Percentiles rank a stretch among this genome's conserved stretches.
These are phyloP conservation scores for Cryptoblepharus egeriae DNA, from an alignment of 2,797 vertebrate genomes.

Conservation along the genomic window DNA sequence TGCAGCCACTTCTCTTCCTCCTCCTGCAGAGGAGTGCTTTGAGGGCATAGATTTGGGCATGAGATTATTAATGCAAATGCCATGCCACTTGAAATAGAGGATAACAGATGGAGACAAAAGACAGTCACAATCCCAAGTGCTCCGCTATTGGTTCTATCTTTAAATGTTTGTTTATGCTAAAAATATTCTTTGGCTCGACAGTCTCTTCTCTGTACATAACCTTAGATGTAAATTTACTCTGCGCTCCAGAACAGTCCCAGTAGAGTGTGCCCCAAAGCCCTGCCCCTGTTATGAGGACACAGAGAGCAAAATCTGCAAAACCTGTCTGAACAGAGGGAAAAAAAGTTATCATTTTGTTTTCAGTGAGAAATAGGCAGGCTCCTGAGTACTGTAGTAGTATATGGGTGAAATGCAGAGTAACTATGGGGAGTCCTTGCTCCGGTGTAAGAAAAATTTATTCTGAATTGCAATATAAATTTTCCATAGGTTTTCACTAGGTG, in stretches of 20 bases:
- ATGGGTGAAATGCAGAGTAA: no score
- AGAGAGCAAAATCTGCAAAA: neutral
- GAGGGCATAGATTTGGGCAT: slow-evolving; percentile 18
- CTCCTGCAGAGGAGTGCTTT: neutral
- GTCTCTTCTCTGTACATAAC: slow-evolving; percentile 55
- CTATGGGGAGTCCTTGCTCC: no score
- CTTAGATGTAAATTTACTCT: slow-evolving; percentile 37
- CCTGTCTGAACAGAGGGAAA: neutral
- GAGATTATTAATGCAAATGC: slow-evolving; percentile 58
- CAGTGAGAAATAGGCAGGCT: neutral
- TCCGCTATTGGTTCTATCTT: slow-evolving; percentile 78
- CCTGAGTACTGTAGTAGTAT: neutral
- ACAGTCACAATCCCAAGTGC: slow-evolving; percentile 70
- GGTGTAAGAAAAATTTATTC: no score
- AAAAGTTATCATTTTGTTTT: neutral
- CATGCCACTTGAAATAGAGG: slow-evolving; percentile 67
- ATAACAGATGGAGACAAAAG: slow-evolving; percentile 75
- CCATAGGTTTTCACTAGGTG: no score
- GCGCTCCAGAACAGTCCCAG: slow-evolving; percentile 24
- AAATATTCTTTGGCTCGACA: slow-evolving; percentile 72
- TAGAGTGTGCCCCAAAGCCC: neutral
- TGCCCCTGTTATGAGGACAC: neutral
- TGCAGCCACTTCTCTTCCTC: slow-evolving; percentile 6
- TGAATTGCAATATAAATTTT: no score
- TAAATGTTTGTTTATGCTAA: slow-evolving; percentile 82